Evolutionary conservation across 2,888 invertebrate genomes (phyloP).

Genomic region (Meteorus cinctellus): DNA sequence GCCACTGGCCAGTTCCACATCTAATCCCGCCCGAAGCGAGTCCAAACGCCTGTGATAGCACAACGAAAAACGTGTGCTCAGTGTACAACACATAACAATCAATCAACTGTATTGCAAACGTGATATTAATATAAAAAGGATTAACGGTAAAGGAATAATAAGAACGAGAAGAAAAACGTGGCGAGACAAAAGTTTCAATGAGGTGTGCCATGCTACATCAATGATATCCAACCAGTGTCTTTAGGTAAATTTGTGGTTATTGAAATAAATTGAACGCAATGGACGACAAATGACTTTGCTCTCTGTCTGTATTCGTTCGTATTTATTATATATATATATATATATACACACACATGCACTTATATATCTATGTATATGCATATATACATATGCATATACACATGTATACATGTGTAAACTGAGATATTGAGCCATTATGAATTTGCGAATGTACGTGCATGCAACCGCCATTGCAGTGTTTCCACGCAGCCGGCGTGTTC

Average conservation of each 20-base stretch:
- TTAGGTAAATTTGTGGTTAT: conserved; percentile 61
- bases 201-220: conserved; percentile 47
- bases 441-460: conserved; percentile 20
- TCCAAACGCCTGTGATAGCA: conserved; percentile 9
- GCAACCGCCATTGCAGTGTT: conserved; percentile 45
- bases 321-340: not conserved
- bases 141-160: not conserved
- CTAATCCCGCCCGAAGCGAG: not conserved
- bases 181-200: conserved; percentile 59
- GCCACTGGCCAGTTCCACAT: not conserved
- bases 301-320: not conserved
- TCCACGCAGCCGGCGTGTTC: conserved; percentile 44
- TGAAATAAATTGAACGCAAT: not conserved
- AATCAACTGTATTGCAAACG: not conserved
- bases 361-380: not conserved
- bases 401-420: not conserved
- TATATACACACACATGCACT: not conserved
- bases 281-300: conserved; percentile 2
- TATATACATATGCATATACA: not conserved
- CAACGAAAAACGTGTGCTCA: not conserved
- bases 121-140: conserved; percentile 1
- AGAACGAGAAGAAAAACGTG: conserved; percentile 5
- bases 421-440: conserved; percentile 25
- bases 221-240: conserved; percentile 57
- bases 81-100: not conserved